These are phyloP conservation scores for Thinocorus orbignyianus DNA, from an alignment of 2,113 vertebrate genomes.

Conservation along the genomic window DNA sequence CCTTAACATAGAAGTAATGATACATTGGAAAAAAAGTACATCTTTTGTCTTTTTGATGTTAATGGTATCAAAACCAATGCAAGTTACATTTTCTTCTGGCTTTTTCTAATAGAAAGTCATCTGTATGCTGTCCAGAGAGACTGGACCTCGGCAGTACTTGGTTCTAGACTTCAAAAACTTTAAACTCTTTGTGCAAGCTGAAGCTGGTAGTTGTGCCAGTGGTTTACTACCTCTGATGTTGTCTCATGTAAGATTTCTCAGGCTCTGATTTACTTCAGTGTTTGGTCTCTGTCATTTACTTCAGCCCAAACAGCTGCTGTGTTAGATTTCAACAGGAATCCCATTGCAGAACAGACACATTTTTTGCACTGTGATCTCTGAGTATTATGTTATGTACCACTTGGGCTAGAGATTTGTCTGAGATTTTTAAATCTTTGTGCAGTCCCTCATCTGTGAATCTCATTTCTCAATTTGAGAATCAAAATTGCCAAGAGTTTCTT, in stretches of 20 bases:
- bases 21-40: background rate
- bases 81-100: background rate
- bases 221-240: background rate
- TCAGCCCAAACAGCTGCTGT: background rate
- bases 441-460: background rate
- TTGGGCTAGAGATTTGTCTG: background rate
- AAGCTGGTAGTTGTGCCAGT: background rate
- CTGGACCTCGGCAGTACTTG: background rate
- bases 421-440: background rate
- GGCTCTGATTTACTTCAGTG: background rate
- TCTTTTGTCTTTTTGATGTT: background rate
- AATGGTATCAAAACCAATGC: background rate
- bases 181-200: background rate
- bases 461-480: background rate
- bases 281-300: background rate
- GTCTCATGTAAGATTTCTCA: background rate
- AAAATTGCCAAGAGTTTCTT: constrained; percentile 61
- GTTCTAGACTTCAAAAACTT: background rate
- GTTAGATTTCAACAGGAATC: background rate
- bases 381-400: background rate
- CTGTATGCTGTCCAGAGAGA: background rate
- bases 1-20: background rate
- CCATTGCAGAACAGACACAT: background rate
- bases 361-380: background rate
- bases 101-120: background rate